A percentile compares a stretch with the other conserved stretches of the same genome.
These are phyloP conservation scores for Aphelenchoides besseyi DNA, from an alignment of 1,140 invertebrate species.

Conservation along the genomic window DNA sequence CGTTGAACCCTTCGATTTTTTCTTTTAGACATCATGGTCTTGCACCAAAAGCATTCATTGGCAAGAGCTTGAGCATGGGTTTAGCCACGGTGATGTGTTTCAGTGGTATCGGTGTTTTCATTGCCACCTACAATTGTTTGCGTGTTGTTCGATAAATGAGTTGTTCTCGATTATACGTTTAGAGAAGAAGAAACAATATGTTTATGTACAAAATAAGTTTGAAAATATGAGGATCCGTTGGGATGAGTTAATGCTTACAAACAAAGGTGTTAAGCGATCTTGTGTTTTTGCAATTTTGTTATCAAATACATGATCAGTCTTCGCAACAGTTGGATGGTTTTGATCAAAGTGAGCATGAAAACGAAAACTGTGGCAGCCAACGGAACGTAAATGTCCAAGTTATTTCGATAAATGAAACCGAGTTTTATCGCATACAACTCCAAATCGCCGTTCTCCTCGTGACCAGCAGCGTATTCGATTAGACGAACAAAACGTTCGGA, in stretches of 20 bases:
- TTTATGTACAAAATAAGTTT: conserved; percentile 14
- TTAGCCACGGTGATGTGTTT: not conserved
- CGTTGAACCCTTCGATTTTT: not conserved
- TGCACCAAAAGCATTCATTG: conserved; percentile 14
- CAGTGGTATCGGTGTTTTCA: conserved; percentile 1
- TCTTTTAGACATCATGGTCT: conserved; percentile 14
- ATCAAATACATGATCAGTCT: not conserved
- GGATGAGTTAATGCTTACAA: too few species aligned
- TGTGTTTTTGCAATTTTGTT: not conserved
- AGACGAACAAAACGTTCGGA: conserved; percentile 18
- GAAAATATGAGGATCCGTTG: conserved; percentile 7
- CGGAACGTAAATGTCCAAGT: conserved; percentile 19
- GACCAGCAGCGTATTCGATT: conserved; percentile 22
- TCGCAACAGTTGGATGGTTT: not conserved
- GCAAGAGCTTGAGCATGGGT: not conserved
- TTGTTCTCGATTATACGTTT: not conserved
- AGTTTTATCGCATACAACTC: conserved; percentile 9
- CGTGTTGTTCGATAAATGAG: too few species aligned
- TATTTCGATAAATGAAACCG: conserved; percentile 6
- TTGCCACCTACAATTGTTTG: conserved; percentile 16
- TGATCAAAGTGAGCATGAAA: not conserved
- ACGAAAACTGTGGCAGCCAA: not conserved
- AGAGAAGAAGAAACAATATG: not conserved
- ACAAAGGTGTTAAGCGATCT: not conserved
- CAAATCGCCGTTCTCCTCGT: conserved; percentile 24